phyloP scores from a whole-genome alignment of 2,113 vertebrate species.

The Leptodactylus fuscus region DNA sequence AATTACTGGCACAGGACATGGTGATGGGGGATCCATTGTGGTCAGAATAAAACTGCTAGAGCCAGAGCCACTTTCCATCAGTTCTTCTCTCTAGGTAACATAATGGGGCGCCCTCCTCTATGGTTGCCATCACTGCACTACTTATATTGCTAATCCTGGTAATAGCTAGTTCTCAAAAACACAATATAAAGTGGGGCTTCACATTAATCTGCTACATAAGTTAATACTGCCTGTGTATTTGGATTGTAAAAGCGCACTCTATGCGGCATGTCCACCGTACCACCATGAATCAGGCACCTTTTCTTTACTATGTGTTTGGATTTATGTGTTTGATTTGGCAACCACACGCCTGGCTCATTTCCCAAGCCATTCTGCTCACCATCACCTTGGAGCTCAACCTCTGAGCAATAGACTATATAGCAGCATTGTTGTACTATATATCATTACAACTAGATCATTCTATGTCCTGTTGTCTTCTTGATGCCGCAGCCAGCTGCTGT shows the following conservation, averaged over 20 bases:
- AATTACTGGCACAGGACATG: too few relatives aligned
- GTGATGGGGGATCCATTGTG: too few relatives aligned
- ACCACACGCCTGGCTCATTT: neutral
- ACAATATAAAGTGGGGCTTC: neutral
- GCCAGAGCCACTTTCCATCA: too few relatives aligned
- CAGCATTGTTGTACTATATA: neutral
- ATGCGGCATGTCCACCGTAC: neutral
- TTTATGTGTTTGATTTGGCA: constrained; percentile 17
- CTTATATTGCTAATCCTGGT: too few relatives aligned
- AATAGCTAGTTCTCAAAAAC: too few relatives aligned
- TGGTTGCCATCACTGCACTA: too few relatives aligned
- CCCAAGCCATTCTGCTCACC: constrained; percentile 51
- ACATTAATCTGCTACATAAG: neutral
- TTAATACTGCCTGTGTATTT: neutral
- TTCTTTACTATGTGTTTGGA: constrained; percentile 6
- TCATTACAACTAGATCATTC: neutral
- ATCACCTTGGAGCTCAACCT: neutral
- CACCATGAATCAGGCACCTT: neutral
- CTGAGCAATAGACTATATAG: neutral
- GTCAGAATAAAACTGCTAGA: too few relatives aligned
- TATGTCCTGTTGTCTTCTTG: too few relatives aligned
- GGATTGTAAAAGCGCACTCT: neutral
- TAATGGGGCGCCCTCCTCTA: too few relatives aligned
- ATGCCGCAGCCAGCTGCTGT: too few relatives aligned
- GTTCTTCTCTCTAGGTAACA: too few relatives aligned